Evolutionary conservation across 2,797 vertebrate species (phyloP).

Genomic region (Syndactyla subalaris): DNA sequence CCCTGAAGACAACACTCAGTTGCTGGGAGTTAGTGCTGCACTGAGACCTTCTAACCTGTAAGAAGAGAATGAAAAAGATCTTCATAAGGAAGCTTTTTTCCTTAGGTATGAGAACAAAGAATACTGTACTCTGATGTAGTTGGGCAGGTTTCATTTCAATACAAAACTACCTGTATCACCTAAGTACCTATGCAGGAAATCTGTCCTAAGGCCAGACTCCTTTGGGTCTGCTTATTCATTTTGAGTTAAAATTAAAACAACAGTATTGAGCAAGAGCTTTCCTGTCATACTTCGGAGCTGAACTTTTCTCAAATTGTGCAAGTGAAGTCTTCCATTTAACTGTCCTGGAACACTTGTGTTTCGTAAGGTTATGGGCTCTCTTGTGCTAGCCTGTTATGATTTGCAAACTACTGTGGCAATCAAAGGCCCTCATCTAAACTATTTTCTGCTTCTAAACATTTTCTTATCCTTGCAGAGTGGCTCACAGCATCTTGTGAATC

Average conservation of each 20-base stretch:
- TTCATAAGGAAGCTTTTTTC: neutral
- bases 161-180: neutral
- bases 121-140: neutral
- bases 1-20: neutral
- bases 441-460: neutral
- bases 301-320: constrained; percentile 52
- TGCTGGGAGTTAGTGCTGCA: neutral
- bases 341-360: neutral
- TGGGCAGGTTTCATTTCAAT: neutral
- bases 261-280: constrained; percentile 31
- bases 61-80: neutral
- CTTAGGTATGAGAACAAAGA: neutral
- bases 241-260: constrained; percentile 42
- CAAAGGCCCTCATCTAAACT: neutral
- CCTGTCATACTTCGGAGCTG: constrained; percentile 22
- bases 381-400: constrained; percentile 1
- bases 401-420: neutral
- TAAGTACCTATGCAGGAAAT: neutral
- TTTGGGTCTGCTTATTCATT: constrained; percentile 21
- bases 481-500: neutral
- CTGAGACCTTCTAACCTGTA: neutral
- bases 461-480: neutral
- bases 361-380: neutral
- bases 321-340: constrained; percentile 29
- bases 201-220: neutral